Base-by-base conservation (phyloP, 2,888 invertebrate genomes). In the Cerceris rybyensis region DNA sequence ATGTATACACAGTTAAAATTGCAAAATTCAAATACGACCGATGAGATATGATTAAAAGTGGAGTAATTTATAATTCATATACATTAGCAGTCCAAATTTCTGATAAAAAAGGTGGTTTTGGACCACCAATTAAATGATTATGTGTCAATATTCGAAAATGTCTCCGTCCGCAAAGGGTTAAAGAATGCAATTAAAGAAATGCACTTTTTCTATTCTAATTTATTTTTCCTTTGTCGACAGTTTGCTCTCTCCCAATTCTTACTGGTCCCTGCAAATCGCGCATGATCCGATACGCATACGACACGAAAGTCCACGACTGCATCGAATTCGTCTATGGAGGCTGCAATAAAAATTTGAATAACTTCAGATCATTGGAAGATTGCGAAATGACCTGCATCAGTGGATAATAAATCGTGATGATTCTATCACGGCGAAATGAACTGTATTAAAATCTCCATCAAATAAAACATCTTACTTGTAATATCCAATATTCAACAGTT, bases 231-330 rank as follows among this genome's bases (percentile, higher is more conserved):
- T 43, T 4, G 16, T 67, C 58, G 2, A 8, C 16, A 76, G 71
- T 49, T 4, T 78, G 69, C 17, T 39, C 14, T 5, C 0, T 57
- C 7, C 80, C 86, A 9, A 11, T 80, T 11, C 11, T 9, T 0
- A 61, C 9, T 2, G 87, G 87, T 8, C 57, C 54, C 0, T 87
- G 87, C 69, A 81, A 54, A 63, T 81, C 75, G 4, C 0, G 78
- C 54, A 65, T 88, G 13, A 70, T 75, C 0, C 64, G 67, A 54
- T 81, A 65, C 55, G 70, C 42, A 7, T 83, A 75, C 42, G 58
- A 75, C 28, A n/a, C 58, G 2, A 17, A 28, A 0, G 54, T 55
- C 7, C 9, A 70, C 39, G 13, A 55, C 2, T 84, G 84, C 17
- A 70, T 52, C 16, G 0, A 16, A 49, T 84, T 84, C 54, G 0